Base-by-base conservation (phyloP, 2,797 vertebrate species). In the Luscinia megarhynchos region DNA sequence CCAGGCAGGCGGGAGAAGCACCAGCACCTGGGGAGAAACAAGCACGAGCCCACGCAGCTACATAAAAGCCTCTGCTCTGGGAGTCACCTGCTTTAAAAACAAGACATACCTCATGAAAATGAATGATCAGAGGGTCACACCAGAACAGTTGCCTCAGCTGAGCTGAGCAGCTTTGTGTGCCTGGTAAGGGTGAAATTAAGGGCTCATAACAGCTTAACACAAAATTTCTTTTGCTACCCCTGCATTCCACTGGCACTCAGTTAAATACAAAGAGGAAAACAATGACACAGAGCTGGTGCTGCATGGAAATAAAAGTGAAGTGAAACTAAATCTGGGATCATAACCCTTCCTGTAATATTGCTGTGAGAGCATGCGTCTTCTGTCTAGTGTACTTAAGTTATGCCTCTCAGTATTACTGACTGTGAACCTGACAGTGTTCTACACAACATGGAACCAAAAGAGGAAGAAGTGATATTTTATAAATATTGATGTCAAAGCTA, bases 31-130 rank as follows among this genome's bases (percentile, higher is more conserved):
- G 32, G 34, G 34, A 78, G 17, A 67, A 85, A 48, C 8, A 38
- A 55, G 34, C 20, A 55, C 0, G 0, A 78, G 48, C 57, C 62
- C 70, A 59, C 0, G 0, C 43, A 70, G 11, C 48, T 23, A 23
- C 0, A 1, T 23, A 74, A 89, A 82, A 15, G 23, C 57, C 19
- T 89, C 53, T 57, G 8, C 45, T 48, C 45, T 1, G 2, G 19
- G 5, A 51, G 55, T 5, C 5, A 3, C 9, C 26, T 16, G 6
- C 34, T 62, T 32, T 8, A 55, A 40, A 91, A 79, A n/a, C 24
- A 62, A 67, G 66, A 55, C 80, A 36, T 36, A 64, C 2, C 32
- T 82, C n/a, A 62, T 22, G 41, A 85, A 81, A 85, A 80, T 32
- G 4, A 62, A 76, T 32, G 15, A 12, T 40, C 36, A 77, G 45